Evolutionary conservation across 2,888 invertebrate species (phyloP), one percentile per base, ranked within the genome.

Genomic region (Noctua janthe): DNA sequence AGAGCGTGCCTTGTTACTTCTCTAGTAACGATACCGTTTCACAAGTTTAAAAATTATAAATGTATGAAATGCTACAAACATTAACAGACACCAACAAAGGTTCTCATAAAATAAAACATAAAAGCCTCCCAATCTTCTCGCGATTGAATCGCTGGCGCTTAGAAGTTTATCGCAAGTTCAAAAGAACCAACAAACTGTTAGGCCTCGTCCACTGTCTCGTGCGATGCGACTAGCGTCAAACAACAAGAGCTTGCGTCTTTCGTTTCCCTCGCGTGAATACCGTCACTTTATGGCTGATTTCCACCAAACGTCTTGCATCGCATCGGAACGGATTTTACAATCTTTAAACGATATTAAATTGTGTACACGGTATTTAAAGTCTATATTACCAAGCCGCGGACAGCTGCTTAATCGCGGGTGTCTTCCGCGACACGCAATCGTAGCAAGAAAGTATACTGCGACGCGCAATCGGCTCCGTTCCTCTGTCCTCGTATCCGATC

Each of bases 111-210:
- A 78, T 59, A 69, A 72, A 59, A 72, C 51, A 67, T 74, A 72
- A 86, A 70, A 49, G 8, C 13, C 29, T 66, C 23, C 74, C 56
- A 64, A 73, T 71, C 39, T 77, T 62, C 64, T 17, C 20, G 29
- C 39, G 84, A 80, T 86, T 72, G 29, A 78, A 69, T 78, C 64
- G 62, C 43, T 8, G 23, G n/a, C 35, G 39, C 64, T 76, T 74
- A 29, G 66, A 70, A 71, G n/a, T 89, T 87, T 87, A 87, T 80
- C n/a, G 70, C 29, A 35, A 29, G 72, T 62, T 29, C 29, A 80
- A 76, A 80, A 87, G 82, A 75, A 59, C 51, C 23, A 20, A 59
- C 78, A 62, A 76, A 23, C 66, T 51, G 49, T 84, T 76, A 76
- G 47, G 5, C 39, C 39, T 66, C 11, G 66, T 35, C 0, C 20